Conservation (phyloP, 1,140 invertebrate genomes). For the Heliconius congener region DNA sequence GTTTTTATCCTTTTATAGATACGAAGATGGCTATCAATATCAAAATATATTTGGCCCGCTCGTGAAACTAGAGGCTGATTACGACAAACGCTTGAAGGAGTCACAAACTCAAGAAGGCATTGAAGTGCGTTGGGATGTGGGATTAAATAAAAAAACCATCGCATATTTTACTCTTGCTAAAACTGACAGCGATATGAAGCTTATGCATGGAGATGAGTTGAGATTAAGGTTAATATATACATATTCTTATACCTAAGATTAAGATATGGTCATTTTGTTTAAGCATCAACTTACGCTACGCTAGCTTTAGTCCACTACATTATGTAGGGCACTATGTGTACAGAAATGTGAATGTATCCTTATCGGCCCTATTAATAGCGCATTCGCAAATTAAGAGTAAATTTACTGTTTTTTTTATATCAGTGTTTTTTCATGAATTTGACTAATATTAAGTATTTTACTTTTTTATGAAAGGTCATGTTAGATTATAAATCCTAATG, state of each 20-base stretch:
- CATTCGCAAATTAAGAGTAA: no score
- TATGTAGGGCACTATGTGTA: no score
- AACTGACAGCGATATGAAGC: slow-evolving; percentile 98
- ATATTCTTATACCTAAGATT: not conserved
- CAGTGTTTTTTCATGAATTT: no score
- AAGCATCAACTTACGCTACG: no score
- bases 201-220: slow-evolving; percentile 99
- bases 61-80: slow-evolving; percentile 98
- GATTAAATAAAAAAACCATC: slow-evolving; percentile 98
- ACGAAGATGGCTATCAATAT: slow-evolving; percentile 99
- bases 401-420: no score
- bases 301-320: no score
- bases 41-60: slow-evolving; percentile 99
- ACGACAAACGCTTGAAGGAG: slow-evolving; percentile 98
- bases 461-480: no score
- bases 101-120: slow-evolving; percentile 99
- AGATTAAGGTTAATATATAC: slow-evolving; percentile 82
- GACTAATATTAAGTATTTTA: no score
- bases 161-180: slow-evolving; percentile 99
- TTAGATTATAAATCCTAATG: no score
- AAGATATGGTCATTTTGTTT: no score
- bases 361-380: no score
- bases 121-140: slow-evolving; percentile 98
- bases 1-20: slow-evolving; percentile 74
- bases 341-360: no score